Evolutionary conservation across 30 jellyfish, hydroid and myxozoan species (phyloP).

Genomic region (Mastigias papua): DNA sequence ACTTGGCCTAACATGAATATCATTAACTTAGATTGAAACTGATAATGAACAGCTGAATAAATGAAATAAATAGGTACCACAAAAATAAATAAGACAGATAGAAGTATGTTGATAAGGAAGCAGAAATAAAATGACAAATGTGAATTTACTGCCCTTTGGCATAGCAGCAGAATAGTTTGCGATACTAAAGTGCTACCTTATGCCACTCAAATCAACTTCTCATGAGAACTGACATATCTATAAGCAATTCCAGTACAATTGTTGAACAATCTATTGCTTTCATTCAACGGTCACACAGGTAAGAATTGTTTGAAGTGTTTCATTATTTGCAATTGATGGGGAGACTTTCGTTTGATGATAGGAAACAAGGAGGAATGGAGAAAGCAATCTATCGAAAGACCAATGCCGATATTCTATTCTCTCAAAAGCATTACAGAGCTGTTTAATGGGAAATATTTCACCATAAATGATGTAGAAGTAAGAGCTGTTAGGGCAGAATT

Average conservation of each 20-base stretch:
- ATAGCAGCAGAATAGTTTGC: too few species aligned
- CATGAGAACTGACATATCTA: neutral
- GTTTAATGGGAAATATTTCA: conserved; percentile 39
- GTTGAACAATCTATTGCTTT: neutral
- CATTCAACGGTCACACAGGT: neutral
- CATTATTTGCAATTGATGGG: neutral
- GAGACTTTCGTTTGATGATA: neutral
- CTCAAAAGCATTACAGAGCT: conserved; percentile 54
- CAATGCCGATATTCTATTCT: conserved; percentile 35
- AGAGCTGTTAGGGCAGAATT: neutral
- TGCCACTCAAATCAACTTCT: neutral
- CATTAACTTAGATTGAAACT: too few species aligned
- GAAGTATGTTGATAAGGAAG: too few species aligned
- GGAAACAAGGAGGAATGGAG: conserved; percentile 52
- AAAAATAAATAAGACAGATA: too few species aligned
- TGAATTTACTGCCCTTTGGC: too few species aligned
- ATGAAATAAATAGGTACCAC: too few species aligned
- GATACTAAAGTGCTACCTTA: neutral
- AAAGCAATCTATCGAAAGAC: neutral
- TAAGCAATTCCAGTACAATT: neutral
- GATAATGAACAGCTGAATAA: too few species aligned
- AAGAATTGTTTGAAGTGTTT: too few species aligned
- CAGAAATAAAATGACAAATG: too few species aligned
- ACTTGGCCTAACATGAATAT: too few species aligned
- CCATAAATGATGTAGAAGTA: neutral